phyloP scores from a whole-genome alignment of 2,113 vertebrate genomes.

The Chroicocephalus ridibundus region DNA sequence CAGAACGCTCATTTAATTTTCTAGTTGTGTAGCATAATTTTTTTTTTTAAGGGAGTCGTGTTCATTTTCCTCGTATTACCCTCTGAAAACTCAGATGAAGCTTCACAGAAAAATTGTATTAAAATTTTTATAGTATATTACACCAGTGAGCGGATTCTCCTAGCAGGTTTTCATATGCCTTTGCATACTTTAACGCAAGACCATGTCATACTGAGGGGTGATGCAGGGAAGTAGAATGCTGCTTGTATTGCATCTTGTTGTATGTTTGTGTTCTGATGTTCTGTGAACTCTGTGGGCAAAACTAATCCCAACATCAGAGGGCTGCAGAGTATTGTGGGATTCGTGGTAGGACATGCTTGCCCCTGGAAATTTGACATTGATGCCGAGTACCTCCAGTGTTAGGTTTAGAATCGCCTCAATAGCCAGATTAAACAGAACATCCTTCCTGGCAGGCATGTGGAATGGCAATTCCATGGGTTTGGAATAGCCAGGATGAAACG shows the following conservation, averaged over 20 bases:
- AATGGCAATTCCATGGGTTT: slow-evolving; percentile 53
- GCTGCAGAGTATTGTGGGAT: not conserved
- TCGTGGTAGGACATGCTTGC: not conserved
- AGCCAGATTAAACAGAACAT: slow-evolving; percentile 16
- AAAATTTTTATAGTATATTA: not conserved
- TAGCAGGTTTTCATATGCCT: not conserved
- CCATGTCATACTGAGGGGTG: not conserved
- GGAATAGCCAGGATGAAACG: not conserved
- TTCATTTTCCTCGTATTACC: not conserved
- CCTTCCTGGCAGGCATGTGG: slow-evolving; percentile 34
- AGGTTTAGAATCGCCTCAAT: not conserved
- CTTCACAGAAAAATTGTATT: not conserved
- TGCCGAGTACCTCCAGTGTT: not conserved
- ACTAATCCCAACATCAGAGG: not conserved
- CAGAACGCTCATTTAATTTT: not conserved
- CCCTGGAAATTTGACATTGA: not conserved
- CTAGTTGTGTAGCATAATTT: not conserved
- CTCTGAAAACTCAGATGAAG: not conserved
- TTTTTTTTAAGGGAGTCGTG: not conserved
- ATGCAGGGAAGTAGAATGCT: not conserved
- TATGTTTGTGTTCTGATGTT: not conserved
- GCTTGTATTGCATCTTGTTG: not conserved
- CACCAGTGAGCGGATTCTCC: not conserved
- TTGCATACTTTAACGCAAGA: not conserved
- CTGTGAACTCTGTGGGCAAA: not conserved